phyloP scores from a whole-genome alignment of 2,888 invertebrate genomes.

The Pterobdella sp. region DNA sequence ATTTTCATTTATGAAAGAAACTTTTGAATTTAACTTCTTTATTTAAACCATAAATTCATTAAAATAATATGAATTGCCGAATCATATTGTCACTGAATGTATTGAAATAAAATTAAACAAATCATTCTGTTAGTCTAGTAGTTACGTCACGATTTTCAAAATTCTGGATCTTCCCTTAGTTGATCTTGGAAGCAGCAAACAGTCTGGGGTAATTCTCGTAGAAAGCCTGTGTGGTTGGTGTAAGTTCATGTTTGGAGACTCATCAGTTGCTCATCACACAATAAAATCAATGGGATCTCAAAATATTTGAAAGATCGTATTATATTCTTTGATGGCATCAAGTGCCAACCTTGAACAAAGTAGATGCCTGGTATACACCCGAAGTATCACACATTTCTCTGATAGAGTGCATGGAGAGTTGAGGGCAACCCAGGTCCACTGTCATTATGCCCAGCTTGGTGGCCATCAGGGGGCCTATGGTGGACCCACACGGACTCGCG shows the following conservation, averaged over 20 bases:
- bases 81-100: too few relatives aligned
- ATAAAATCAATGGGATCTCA: neutral
- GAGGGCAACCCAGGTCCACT: slow-evolving; percentile 54
- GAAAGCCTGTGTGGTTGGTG: slow-evolving; percentile 9
- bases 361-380: slow-evolving; percentile 50
- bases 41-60: too few relatives aligned
- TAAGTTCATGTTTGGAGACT: neutral
- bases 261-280: neutral
- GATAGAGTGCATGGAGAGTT: slow-evolving; percentile 56
- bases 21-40: too few relatives aligned
- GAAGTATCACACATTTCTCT: slow-evolving; percentile 53
- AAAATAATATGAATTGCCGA: too few relatives aligned
- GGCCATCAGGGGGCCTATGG: slow-evolving; percentile 55
- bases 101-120: too few relatives aligned
- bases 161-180: neutral
- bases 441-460: slow-evolving; percentile 53
- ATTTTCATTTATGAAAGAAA: too few relatives aligned
- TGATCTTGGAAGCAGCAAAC: slow-evolving; percentile 9
- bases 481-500: slow-evolving; percentile 55
- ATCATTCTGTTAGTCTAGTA: too few relatives aligned
- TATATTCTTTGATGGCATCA: too few relatives aligned
- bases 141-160: neutral
- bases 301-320: neutral
- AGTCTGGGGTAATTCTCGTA: slow-evolving; percentile 14
- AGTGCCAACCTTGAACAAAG: slow-evolving; percentile 52